These are phyloP conservation scores for Chascanopsetta lugubris DNA, from an alignment of 2,113 vertebrate species.

Conservation along the genomic window DNA sequence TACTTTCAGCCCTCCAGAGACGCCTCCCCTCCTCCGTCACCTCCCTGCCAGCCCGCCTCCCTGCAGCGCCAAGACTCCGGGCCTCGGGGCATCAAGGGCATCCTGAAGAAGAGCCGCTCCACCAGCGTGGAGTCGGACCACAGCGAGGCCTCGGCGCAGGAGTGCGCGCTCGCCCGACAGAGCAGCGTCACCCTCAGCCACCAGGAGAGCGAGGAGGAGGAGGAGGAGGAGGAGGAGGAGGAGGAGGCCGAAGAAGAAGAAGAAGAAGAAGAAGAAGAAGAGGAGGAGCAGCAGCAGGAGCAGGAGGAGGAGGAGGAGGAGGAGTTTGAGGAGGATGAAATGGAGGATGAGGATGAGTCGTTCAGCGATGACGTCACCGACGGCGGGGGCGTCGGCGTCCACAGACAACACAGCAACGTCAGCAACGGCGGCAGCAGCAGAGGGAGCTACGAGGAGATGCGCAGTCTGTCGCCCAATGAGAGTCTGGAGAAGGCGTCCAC, in stretches of 20 bases:
- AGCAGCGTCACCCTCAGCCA: constrained; percentile 63
- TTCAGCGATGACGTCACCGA: constrained; percentile 52
- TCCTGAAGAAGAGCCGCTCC: constrained; percentile 82
- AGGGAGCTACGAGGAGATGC: constrained; percentile 69
- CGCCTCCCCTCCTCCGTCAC: constrained; percentile 48
- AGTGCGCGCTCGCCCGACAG: constrained; percentile 30
- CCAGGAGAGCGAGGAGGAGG: constrained; percentile 57
- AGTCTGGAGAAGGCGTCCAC: constrained; percentile 67
- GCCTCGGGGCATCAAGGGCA: constrained; percentile 75
- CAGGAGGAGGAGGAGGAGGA: constrained; percentile 44
- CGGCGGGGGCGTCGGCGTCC: constrained; percentile 28
- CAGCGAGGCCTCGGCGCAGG: constrained; percentile 50
- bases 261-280: constrained; percentile 15
- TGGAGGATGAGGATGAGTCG: constrained; percentile 55
- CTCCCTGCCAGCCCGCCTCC: constrained; percentile 21
- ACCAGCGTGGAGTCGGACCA: constrained; percentile 76
- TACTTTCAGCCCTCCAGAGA: constrained; percentile 38
- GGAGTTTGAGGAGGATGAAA: constrained; percentile 45
- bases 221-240: constrained; percentile 23
- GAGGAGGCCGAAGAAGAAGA: constrained; percentile 11
- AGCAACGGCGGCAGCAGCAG: constrained; percentile 43
- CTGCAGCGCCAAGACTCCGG: constrained; percentile 77
- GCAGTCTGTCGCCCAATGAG: constrained; percentile 57
- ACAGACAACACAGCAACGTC: constrained; percentile 25
- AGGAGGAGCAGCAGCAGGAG: constrained; percentile 40